Base-by-base conservation (phyloP, 2,797 vertebrate genomes). In the Enteromius unitaeniatus region DNA sequence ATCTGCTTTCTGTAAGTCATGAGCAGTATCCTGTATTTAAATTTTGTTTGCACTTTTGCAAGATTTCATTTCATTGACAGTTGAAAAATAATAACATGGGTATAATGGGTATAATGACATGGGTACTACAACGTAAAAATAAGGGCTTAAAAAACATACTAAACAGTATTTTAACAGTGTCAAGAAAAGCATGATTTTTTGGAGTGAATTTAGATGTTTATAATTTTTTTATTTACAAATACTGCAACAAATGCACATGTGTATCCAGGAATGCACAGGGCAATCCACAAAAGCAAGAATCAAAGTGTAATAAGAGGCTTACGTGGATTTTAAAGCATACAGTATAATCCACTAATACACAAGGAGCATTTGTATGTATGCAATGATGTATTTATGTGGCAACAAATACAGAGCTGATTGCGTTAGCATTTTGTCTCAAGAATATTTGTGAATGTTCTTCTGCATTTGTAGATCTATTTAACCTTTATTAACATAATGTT, bases 231-330 rank as follows among this genome's bases (percentile, higher is more conserved):
- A 26, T 31, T 31, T 17, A 51, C 15, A 51, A 31, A 49, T 72
- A 49, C 45, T 28, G 15, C 45, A 21, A 73, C 15, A 73, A 73
- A 51, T 31, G 26, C 42, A 19, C 3, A 10, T 49, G 15, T 51
- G 10, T 51, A 73, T 73, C 26, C 15, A 73, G 45, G 26, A 73
- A 31, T 31, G 45, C 15, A 49, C 3, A 58, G 53, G 8, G 9
- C 23, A 49, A 21, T 53, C 19, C 51, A 21, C 2, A 53, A 49
- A 49, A 49, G 69, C 15, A 72, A 49, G 45, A 17, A 73, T 31
- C 15, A 19, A 49, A 73, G 19, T 31, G 45, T 73, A 51, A 73
- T 73, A 51, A 51, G 70, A 51, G 11, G 70, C 45, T 73, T 73
- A 73, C 15, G 21, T 31, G 70, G 45, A 49, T 73, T 73, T 21